Evolutionary conservation across 2,888 invertebrate genomes (phyloP).

Genomic region (Tenthredo mesomela): DNA sequence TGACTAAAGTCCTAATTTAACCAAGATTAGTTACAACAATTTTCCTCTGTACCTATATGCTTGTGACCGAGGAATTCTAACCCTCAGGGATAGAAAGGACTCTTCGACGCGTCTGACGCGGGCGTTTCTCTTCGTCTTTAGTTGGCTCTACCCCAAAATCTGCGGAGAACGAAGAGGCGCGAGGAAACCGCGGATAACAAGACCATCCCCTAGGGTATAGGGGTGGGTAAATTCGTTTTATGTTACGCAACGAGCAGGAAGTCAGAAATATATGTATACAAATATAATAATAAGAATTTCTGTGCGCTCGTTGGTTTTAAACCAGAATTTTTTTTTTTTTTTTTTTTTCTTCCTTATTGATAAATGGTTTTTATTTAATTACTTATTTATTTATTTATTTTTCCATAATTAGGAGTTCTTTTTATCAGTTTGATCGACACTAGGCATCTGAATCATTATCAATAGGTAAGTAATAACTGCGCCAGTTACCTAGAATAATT

Average conservation of each 20-base stretch:
- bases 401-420: background rate
- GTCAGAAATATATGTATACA: background rate
- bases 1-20: background rate
- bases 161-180: background rate
- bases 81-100: background rate
- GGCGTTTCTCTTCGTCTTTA: background rate
- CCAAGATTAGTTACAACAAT: slow-evolving; percentile 16
- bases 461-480: background rate
- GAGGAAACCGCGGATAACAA: background rate
- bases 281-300: background rate
- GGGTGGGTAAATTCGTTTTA: background rate
- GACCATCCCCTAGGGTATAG: background rate
- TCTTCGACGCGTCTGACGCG: background rate
- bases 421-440: background rate
- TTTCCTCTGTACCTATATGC: background rate
- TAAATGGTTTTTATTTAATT: background rate
- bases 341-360: background rate
- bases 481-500: too few species aligned
- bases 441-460: background rate
- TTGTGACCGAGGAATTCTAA: background rate
- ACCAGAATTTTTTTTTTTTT: background rate
- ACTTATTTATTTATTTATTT: background rate
- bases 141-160: background rate
- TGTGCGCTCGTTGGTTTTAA: background rate
- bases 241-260: background rate